These are phyloP conservation scores for Globia sparganii DNA, from an alignment of 2,888 invertebrate species.

Conservation along the genomic window DNA sequence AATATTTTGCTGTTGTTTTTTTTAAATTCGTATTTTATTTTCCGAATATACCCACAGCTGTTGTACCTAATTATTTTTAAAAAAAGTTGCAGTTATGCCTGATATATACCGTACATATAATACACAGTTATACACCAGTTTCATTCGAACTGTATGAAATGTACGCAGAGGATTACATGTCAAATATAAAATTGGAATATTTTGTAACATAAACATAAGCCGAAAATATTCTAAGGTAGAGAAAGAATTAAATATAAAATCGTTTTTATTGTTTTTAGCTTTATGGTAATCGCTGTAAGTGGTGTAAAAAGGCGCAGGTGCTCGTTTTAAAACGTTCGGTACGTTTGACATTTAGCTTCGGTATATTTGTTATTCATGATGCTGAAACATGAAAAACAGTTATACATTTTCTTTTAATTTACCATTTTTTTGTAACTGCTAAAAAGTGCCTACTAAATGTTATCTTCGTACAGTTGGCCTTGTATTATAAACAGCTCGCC, in stretches of 20 bases:
- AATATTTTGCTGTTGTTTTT: constrained; percentile 6
- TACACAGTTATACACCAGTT: neutral
- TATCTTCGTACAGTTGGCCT: constrained; percentile 23
- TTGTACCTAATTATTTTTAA: neutral
- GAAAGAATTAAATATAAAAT: constrained; percentile 27
- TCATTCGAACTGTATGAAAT: neutral
- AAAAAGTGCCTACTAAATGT: constrained; percentile 19
- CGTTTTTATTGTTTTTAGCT: constrained; percentile 28
- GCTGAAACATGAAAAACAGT: constrained; percentile 50
- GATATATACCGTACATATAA: too few species aligned
- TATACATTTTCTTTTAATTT: constrained; percentile 46
- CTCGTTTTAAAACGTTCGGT: constrained; percentile 31
- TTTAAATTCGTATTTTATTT: neutral
- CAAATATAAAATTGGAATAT: constrained; percentile 18
- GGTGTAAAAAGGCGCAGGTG: constrained; percentile 39
- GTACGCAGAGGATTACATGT: constrained; percentile 7
- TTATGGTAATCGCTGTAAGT: constrained; percentile 33
- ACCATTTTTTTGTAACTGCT: constrained; percentile 26
- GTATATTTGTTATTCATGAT: constrained; percentile 51
- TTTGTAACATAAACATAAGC: constrained; percentile 13
- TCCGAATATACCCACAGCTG: neutral
- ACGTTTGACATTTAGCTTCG: constrained; percentile 43
- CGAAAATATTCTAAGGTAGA: constrained; percentile 18
- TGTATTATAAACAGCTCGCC: constrained; percentile 32
- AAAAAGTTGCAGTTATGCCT: neutral